phyloP scores from a whole-genome alignment of 2,797 vertebrate genomes.

The Enteromius mattozi region DNA sequence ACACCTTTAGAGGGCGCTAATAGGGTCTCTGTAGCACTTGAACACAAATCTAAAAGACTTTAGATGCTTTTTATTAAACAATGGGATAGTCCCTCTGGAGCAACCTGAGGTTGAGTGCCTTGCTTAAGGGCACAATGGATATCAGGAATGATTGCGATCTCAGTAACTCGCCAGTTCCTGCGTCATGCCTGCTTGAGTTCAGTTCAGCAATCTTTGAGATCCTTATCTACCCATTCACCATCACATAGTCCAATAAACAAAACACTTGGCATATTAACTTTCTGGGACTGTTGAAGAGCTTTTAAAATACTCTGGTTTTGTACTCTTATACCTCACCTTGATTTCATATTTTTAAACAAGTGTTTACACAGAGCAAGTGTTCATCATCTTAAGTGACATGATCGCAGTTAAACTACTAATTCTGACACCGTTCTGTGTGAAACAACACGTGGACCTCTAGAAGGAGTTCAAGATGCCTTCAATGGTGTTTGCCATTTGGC shows the following conservation, averaged over 20 bases:
- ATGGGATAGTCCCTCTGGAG: not conserved
- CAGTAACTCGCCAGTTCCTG: conserved; percentile 49
- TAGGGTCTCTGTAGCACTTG: not conserved
- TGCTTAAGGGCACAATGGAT: conserved; percentile 36
- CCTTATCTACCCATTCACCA: conserved; percentile 38
- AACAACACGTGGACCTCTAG: not conserved
- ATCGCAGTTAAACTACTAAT: not conserved
- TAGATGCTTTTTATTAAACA: conserved; percentile 7
- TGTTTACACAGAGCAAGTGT: not conserved
- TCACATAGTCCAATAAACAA: conserved; percentile 31
- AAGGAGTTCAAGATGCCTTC: conserved; percentile 8
- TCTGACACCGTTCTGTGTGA: conserved; percentile 22
- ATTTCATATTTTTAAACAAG: not conserved
- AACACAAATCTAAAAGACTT: not conserved
- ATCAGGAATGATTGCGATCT: conserved; percentile 46
- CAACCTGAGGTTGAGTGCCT: conserved; percentile 21
- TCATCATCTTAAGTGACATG: not conserved
- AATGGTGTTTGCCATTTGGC: conserved; percentile 45
- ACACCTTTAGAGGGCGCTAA: not conserved
- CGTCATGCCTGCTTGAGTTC: conserved; percentile 44
- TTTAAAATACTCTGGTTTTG: not conserved
- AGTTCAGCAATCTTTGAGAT: conserved; percentile 38
- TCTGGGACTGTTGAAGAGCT: not conserved
- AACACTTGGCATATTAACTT: conserved; percentile 15
- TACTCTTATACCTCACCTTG: not conserved